phyloP scores from a whole-genome alignment of 2,888 invertebrate species.

The Cosmopolites sordidus region DNA sequence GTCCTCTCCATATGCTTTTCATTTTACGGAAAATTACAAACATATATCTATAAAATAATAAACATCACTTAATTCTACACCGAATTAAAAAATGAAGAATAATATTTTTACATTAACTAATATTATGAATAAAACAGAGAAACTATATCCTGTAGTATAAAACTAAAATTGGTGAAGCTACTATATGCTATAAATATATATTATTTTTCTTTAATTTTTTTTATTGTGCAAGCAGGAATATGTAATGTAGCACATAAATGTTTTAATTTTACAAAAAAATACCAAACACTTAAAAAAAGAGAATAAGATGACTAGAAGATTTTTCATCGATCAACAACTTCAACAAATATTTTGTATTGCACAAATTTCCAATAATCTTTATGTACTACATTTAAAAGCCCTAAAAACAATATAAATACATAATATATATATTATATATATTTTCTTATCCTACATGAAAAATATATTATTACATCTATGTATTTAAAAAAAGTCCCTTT shows the following conservation, averaged over 20 bases:
- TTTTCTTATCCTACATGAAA: slow-evolving; percentile 30
- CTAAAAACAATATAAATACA: slow-evolving; percentile 33
- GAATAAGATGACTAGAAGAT: slow-evolving; percentile 15
- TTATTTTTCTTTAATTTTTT: neutral
- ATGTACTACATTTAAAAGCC: slow-evolving; percentile 32
- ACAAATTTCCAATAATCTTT: slow-evolving; percentile 27
- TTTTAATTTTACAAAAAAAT: neutral
- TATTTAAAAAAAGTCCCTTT: slow-evolving; percentile 35
- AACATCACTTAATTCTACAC: slow-evolving; percentile 11
- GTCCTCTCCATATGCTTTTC: slow-evolving; percentile 34
- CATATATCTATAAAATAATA: slow-evolving; percentile 15
- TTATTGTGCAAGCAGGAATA: neutral
- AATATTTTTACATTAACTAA: too few relatives aligned
- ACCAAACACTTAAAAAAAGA: neutral
- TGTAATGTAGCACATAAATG: slow-evolving; percentile 5
- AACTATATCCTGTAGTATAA: neutral
- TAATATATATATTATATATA: slow-evolving; percentile 33
- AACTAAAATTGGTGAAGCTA: slow-evolving; percentile 4
- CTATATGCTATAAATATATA: slow-evolving; percentile 1
- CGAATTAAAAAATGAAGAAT: too few relatives aligned
- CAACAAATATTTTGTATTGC: slow-evolving; percentile 27
- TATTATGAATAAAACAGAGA: too few relatives aligned
- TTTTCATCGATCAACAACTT: slow-evolving; percentile 2
- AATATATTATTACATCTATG: slow-evolving; percentile 26
- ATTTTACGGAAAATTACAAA: slow-evolving; percentile 19